Base-by-base conservation (phyloP, 2,113 vertebrate genomes). In the Beaufortia kweichowensis region DNA sequence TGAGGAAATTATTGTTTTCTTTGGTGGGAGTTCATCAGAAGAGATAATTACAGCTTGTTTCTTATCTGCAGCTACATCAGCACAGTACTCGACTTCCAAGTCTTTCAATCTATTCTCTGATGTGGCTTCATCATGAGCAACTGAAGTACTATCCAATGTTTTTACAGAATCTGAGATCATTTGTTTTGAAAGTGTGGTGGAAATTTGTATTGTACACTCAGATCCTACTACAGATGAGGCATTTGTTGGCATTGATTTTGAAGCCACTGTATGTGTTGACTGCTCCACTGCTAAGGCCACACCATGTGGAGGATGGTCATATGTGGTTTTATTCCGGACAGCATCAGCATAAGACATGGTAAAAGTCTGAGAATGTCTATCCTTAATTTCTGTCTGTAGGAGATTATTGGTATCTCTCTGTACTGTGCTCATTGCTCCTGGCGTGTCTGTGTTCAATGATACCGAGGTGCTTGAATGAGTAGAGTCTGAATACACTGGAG, bases 401-500 rank as follows among this genome's bases (percentile, higher is more conserved):
- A 33, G 4, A 70, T 68, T 78, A 24, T 57, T 50, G 69, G 19
- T 50, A 23, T 12, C 57, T 46, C 15, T 1, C 4, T 11, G 69
- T 65, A 48, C 64, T 24, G 39, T 1, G 63, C 62, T 67, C 35
- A 63, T 46, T 74, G 15, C 66, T 35, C 9, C 48, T 39, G 14
- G 1, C 48, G 68, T 73, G 70, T 48, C 72, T 79, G 63, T 33
- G 3, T 64, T 43, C 50, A 71, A 21, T 21, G 50, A 65, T 3
- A 53, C 69, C 14, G 43, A 4, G 26, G 15, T 70, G n/a, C 79
- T 75, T 69, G 61, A 55, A 6, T 72, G 28, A 31, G 50, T 73
- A 9, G 3, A 41, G 11, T 62, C 29, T 62, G 19, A 43, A 79
- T 23, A 31, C 35, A 59, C 3, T n/a, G n/a, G n/a, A n/a, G n/a